Base-by-base conservation (phyloP, 2,113 vertebrate species). In the Gambusia affinis region DNA sequence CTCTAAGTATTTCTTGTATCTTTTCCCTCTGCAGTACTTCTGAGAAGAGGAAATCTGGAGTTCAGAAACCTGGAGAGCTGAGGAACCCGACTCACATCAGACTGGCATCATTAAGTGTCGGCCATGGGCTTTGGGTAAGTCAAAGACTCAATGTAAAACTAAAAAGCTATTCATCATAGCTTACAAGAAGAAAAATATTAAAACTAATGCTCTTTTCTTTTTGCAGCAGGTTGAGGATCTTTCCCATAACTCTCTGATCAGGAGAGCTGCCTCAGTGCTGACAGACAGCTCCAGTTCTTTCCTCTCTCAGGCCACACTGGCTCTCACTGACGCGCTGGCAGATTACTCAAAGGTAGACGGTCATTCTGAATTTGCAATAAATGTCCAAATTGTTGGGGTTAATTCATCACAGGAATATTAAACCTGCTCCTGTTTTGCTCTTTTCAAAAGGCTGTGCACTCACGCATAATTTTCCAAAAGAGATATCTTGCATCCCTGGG, bases 261-360 rank as follows among this genome's bases (percentile, higher is more conserved):
- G 82, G 62, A 93, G 93, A 82, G 93, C 95, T 8, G 90, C 91
- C 12, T 93, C 93, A 12, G 44, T 95, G 82, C 88, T 95, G 19
- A 93, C 92, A 44, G 93, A 95, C 86, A 92, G 95, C 39, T 89
- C 92, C 10, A 89, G 90, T 67, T 94, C 94, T 0, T 94, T 94
- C 81, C 94, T 95, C 44, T 95, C 94, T 57, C 94, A 95, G 86
- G 89, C 90, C 65, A 94, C 93, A 3, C 65, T 93, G 83, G 95
- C 94, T 64, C 85, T 95, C 31, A 72, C 91, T 4, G 89, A 95
- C n/a, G 91, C 92, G 27, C 73, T 94, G 1, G 85, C 88, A 31
- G 87, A 88, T 2, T 95, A 95, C 42, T 83, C 94, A 62, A 93
- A 92, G 85, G 95, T 95, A 78, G 37, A n/a, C n/a, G n/a, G n/a